A percentile compares a stretch with the other conserved stretches of the same genome.
Conservation (phyloP, 2,797 vertebrate species). For the Echiichthys vipera region DNA sequence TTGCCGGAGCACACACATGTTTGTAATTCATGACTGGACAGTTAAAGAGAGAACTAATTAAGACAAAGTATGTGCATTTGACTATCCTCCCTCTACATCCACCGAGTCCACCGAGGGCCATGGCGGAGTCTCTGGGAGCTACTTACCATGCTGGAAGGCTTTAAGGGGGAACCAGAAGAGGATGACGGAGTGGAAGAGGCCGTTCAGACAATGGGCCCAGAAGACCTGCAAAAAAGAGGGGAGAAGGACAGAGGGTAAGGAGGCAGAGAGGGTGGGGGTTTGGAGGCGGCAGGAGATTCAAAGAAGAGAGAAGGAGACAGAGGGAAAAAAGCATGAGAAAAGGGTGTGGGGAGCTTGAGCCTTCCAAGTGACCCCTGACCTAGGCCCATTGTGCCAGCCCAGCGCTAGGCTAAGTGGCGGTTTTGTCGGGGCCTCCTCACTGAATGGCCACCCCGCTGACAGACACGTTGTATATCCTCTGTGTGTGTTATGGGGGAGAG, state of each 20-base stretch:
- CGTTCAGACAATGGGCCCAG: constrained; percentile 99
- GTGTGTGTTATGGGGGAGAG: constrained; percentile 69
- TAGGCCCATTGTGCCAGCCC: constrained; percentile 89
- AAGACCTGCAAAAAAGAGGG: constrained; percentile 91
- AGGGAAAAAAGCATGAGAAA: constrained; percentile 90
- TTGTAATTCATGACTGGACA: constrained; percentile 74
- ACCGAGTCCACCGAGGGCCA: constrained; percentile 45
- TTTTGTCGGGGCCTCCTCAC: constrained; percentile 90
- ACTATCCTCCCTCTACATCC: constrained; percentile 70
- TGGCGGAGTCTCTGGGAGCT: constrained; percentile 73
- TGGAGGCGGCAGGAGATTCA: constrained; percentile 83
- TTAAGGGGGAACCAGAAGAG: constrained; percentile 99
- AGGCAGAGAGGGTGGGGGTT: constrained; percentile 71
- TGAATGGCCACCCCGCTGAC: constrained; percentile 92
- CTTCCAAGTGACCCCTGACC: constrained; percentile 92
- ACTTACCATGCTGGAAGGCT: constrained; percentile 98
- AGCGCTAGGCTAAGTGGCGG: constrained; percentile 93
- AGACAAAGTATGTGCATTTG: constrained; percentile 78
- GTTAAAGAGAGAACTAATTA: constrained; percentile 76
- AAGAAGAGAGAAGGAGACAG: constrained; percentile 81
- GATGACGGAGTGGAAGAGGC: constrained; percentile 99
- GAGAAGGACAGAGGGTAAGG: constrained; percentile 82
- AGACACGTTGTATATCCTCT: constrained; percentile 94
- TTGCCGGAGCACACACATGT: constrained; percentile 65
- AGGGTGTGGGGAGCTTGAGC: constrained; percentile 88